phyloP scores from a whole-genome alignment of 1,140 invertebrate genomes.

The Akabosia matsudoensis region DNA sequence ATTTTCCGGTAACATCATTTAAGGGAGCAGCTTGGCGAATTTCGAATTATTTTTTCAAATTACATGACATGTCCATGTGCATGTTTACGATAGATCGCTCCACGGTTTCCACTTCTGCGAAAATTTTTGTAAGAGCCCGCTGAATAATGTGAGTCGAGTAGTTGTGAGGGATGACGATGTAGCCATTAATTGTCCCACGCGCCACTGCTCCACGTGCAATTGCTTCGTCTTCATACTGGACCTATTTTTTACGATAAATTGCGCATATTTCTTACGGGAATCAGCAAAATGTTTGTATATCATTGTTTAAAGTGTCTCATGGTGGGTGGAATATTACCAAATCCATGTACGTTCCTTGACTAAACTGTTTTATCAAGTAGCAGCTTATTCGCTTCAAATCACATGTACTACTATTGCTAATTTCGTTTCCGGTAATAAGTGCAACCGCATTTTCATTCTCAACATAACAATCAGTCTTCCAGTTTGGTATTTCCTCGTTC shows the following conservation, averaged over 20 bases:
- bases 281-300: not conserved
- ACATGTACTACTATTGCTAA: not conserved
- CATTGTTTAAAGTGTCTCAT: too few relatives aligned
- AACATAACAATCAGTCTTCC: not conserved
- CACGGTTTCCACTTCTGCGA: not conserved
- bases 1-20: too few relatives aligned
- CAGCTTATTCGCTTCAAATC: not conserved
- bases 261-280: too few relatives aligned
- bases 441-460: not conserved
- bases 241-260: too few relatives aligned
- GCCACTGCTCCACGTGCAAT: not conserved
- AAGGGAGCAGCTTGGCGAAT: not conserved
- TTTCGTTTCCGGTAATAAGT: not conserved
- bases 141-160: not conserved
- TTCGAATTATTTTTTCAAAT: not conserved
- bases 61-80: conserved; percentile 1
- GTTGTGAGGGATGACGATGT: not conserved
- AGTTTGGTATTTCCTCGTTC: not conserved
- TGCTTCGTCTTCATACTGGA: too few relatives aligned
- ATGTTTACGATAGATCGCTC: not conserved
- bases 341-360: not conserved
- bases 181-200: not conserved
- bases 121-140: not conserved
- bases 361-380: not conserved
- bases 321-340: too few relatives aligned